Evolutionary conservation across 92 coral and sea anemone species (phyloP).

Genomic region (Epizoanthus stellaris): DNA sequence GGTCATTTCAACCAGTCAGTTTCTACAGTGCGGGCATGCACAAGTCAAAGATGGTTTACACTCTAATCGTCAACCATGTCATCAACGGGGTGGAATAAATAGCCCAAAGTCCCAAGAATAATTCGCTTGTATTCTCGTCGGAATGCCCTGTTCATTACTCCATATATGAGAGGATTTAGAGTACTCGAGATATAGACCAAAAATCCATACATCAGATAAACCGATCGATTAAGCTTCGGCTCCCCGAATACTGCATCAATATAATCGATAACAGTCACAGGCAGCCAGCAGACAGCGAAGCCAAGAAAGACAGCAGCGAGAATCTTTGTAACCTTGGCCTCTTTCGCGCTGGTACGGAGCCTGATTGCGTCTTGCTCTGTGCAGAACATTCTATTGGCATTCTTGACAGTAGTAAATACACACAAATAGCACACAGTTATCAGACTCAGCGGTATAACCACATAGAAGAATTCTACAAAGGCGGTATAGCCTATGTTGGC

Average conservation of each 20-base stretch:
- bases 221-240: slow-evolving; percentile 49
- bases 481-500: slow-evolving; percentile 62
- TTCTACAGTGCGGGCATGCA: too few relatives aligned
- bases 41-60: too few relatives aligned
- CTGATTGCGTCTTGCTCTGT: slow-evolving; percentile 13
- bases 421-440: slow-evolving; percentile 57
- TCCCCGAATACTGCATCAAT: slow-evolving; percentile 65
- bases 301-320: slow-evolving; percentile 71
- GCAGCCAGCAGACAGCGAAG: slow-evolving; percentile 77
- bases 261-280: slow-evolving; percentile 69
- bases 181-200: slow-evolving; percentile 69
- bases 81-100: too few relatives aligned
- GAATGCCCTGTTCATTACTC: slow-evolving; percentile 57
- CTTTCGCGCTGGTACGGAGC: slow-evolving; percentile 70
- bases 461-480: slow-evolving; percentile 57
- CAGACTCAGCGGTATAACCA: slow-evolving; percentile 48
- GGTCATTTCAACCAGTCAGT: too few relatives aligned
- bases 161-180: slow-evolving; percentile 78
- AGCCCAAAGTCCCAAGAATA: slow-evolving; percentile 12
- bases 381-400: slow-evolving; percentile 61
- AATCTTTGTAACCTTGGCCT: slow-evolving; percentile 79
- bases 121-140: slow-evolving; percentile 65
- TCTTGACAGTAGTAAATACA: slow-evolving; percentile 59
- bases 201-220: slow-evolving; percentile 67
- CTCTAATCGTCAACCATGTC: too few relatives aligned